Percentiles rank a stretch among this genome's conserved stretches.
These are phyloP conservation scores for Dendroctonus valens DNA, from an alignment of 1,140 invertebrate species.

Conservation along the genomic window DNA sequence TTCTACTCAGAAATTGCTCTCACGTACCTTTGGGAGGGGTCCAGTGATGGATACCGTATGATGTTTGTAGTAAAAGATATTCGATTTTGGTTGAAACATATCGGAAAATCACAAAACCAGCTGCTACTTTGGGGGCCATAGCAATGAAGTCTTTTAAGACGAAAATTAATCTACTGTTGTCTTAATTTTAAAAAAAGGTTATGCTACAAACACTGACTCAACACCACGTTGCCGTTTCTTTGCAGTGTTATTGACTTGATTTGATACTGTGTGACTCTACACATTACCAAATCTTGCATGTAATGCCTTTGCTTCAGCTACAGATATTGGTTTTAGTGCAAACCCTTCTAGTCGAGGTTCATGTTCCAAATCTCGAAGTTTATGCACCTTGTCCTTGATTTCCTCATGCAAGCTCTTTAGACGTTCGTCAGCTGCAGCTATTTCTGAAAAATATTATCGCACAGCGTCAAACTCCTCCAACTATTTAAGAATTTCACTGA, in stretches of 20 bases:
- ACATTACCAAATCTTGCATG: constrained; percentile 39
- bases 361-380: constrained; percentile 45
- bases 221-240: too few species aligned
- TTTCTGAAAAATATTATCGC: constrained; percentile 34
- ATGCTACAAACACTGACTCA: too few species aligned
- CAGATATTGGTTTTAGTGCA: constrained; percentile 43
- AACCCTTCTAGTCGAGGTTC: constrained; percentile 44
- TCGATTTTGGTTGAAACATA: constrained; percentile 58
- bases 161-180: too few species aligned
- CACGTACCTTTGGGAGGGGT: constrained; percentile 72
- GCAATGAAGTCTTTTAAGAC: too few species aligned
- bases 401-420: constrained; percentile 35
- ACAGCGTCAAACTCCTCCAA: constrained; percentile 13
- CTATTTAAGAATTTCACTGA: neutral
- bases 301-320: constrained; percentile 43
- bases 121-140: constrained; percentile 52
- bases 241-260: too few species aligned
- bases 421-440: constrained; percentile 38
- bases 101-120: constrained; percentile 71
- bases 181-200: too few species aligned
- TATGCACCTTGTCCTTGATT: constrained; percentile 41
- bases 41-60: constrained; percentile 73
- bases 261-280: neutral
- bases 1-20: neutral
- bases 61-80: constrained; percentile 71